Percentiles rank a stretch among this genome's conserved stretches.
phyloP scores from a whole-genome alignment of 2,888 invertebrate species.

The Disparrhopalites patrizii region DNA sequence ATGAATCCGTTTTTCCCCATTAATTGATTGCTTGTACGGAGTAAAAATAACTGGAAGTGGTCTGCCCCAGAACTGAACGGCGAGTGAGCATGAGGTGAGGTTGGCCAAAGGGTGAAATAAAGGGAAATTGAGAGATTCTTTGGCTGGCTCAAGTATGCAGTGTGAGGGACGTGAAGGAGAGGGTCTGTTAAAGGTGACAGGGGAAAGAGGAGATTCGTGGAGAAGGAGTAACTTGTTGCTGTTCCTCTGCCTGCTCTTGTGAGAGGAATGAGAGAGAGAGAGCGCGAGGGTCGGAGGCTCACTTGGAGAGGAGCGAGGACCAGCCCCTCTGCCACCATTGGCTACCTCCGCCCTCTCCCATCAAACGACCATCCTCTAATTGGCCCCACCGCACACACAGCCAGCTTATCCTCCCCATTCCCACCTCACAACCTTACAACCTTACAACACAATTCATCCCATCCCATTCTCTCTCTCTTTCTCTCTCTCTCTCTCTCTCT shows the following conservation, averaged over 20 bases:
- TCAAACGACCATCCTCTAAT: constrained; percentile 39
- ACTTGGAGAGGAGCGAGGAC: constrained; percentile 9
- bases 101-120: constrained; percentile 3
- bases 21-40: too few relatives aligned
- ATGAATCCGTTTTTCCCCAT: too few relatives aligned
- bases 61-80: too few relatives aligned
- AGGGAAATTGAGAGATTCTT: not conserved
- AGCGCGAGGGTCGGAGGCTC: constrained; percentile 3
- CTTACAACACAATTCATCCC: constrained; percentile 14
- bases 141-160: too few relatives aligned
- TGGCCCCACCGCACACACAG: constrained; percentile 38
- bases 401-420: constrained; percentile 33
- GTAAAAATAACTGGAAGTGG: too few relatives aligned
- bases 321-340: constrained; percentile 32
- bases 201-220: too few relatives aligned
- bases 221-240: constrained; percentile 11
- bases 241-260: too few relatives aligned
- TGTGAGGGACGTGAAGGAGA: too few relatives aligned
- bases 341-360: constrained; percentile 36
- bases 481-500: not conserved
- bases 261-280: not conserved
- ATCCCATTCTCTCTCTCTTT: constrained; percentile 5
- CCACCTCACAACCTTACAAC: too few relatives aligned
- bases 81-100: too few relatives aligned
- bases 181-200: too few relatives aligned